Conservation (phyloP, 2,113 vertebrate species). For the Apteryx mantelli region DNA sequence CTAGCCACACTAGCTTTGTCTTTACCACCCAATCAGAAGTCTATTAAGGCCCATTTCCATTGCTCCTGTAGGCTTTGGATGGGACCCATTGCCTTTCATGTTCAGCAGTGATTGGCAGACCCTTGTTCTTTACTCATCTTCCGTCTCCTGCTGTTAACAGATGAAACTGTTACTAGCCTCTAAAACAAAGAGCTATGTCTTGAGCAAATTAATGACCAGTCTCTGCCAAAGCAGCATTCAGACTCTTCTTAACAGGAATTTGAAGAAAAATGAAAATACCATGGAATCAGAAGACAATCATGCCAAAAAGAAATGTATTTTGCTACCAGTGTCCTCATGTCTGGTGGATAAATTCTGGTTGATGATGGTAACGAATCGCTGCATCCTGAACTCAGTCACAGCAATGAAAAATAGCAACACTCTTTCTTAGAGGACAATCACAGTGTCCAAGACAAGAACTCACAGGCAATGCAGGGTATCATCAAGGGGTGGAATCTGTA, state of each 20-base stretch:
- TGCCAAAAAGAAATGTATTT: neutral
- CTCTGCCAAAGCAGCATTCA: neutral
- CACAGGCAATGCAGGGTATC: neutral
- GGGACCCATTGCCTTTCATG: neutral
- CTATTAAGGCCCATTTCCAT: neutral
- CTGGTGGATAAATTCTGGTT: neutral
- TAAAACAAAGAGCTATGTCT: neutral
- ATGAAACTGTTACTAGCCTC: neutral
- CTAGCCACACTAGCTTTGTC: neutral
- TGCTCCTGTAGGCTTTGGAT: neutral
- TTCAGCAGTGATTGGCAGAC: neutral
- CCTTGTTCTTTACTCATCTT: neutral
- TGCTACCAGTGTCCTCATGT: neutral
- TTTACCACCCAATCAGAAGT: neutral
- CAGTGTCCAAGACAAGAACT: neutral
- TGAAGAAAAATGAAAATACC: neutral
- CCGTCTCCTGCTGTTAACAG: neutral
- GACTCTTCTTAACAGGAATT: neutral
- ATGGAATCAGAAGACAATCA: neutral
- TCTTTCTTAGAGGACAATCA: neutral
- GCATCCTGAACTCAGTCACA: neutral
- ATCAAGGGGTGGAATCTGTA: neutral
- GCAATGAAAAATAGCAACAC: neutral
- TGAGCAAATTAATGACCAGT: neutral
- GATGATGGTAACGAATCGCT: neutral